These are phyloP conservation scores for Bufo gargarizans DNA, from an alignment of 2,113 vertebrate genomes.

Conservation along the genomic window DNA sequence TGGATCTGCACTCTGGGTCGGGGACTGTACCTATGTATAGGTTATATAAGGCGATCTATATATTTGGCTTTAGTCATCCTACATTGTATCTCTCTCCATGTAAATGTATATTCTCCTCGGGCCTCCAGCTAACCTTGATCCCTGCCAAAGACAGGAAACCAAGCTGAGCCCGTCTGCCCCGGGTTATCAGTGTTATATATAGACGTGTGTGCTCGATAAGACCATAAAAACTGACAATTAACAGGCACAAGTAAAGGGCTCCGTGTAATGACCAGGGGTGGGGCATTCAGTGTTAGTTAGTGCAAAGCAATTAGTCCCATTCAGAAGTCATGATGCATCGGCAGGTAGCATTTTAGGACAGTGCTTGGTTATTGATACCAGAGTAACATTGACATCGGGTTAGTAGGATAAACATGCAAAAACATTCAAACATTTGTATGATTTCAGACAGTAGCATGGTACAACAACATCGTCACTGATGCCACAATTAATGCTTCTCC, in stretches of 20 bases:
- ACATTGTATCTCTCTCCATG: not conserved
- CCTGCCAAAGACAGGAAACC: constrained; percentile 4
- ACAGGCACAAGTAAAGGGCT: constrained; percentile 18
- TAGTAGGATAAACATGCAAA: constrained; percentile 74
- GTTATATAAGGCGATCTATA: no score
- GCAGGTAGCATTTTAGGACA: constrained; percentile 63
- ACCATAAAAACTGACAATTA: constrained; percentile 53
- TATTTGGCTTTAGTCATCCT: not conserved
- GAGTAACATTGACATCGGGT: constrained; percentile 73
- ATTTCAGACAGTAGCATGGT: constrained; percentile 37
- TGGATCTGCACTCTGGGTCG: not conserved
- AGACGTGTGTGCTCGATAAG: constrained; percentile 40
- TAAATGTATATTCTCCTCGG: not conserved
- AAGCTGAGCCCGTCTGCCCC: not conserved
- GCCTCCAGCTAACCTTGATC: constrained; percentile 4
- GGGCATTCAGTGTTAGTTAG: constrained; percentile 66
- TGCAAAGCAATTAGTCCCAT: constrained; percentile 77
- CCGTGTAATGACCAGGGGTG: constrained; percentile 64
- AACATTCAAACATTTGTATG: constrained; percentile 43
- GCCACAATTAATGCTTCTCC: constrained; percentile 53
- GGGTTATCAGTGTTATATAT: constrained; percentile 41
- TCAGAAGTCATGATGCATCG: constrained; percentile 69
- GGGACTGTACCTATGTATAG: no score
- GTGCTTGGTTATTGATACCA: constrained; percentile 64
- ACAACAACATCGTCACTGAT: constrained; percentile 35